A percentile compares a stretch with the other conserved stretches of the same genome.
Evolutionary conservation across 2,888 invertebrate species (phyloP).

Genomic region (Stenoptilia bipunctidactyla): DNA sequence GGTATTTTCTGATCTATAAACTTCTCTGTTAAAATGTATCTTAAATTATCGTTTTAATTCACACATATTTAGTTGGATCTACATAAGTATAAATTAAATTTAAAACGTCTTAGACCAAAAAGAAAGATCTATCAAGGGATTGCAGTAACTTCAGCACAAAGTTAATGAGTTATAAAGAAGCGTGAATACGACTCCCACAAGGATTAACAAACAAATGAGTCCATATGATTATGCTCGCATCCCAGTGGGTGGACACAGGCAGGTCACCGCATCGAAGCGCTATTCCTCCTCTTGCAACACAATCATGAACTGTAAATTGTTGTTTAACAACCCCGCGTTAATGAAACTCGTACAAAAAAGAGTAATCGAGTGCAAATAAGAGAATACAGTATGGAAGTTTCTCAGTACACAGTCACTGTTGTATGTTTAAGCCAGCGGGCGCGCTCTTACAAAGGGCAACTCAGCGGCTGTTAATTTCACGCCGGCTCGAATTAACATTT

Average conservation of each 20-base stretch:
- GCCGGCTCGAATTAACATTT: constrained; percentile 73
- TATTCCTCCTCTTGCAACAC: constrained; percentile 19
- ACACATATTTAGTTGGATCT: no score
- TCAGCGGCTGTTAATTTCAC: constrained; percentile 71
- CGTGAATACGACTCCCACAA: neutral
- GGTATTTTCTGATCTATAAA: no score
- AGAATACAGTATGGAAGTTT: constrained; percentile 52
- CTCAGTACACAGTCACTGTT: constrained; percentile 62
- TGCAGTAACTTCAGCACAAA: no score
- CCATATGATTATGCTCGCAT: no score
- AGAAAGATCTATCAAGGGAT: no score
- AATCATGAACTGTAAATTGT: constrained; percentile 41
- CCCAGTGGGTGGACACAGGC: no score
- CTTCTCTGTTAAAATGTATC: no score
- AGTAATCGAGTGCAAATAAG: constrained; percentile 66
- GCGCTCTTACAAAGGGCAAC: constrained; percentile 63
- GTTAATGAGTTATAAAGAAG: no score
- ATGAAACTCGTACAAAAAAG: constrained; percentile 57
- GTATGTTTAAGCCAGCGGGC: constrained; percentile 65
- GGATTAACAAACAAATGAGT: neutral
- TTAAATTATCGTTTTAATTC: no score
- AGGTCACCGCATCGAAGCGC: neutral
- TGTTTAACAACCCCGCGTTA: constrained; percentile 54
- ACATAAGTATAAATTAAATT: no score
- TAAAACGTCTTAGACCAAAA: no score